A percentile compares a stretch with the other conserved stretches of the same genome.
phyloP scores from a whole-genome alignment of 2,797 vertebrate species.

The Myiotriccus ornatus region DNA sequence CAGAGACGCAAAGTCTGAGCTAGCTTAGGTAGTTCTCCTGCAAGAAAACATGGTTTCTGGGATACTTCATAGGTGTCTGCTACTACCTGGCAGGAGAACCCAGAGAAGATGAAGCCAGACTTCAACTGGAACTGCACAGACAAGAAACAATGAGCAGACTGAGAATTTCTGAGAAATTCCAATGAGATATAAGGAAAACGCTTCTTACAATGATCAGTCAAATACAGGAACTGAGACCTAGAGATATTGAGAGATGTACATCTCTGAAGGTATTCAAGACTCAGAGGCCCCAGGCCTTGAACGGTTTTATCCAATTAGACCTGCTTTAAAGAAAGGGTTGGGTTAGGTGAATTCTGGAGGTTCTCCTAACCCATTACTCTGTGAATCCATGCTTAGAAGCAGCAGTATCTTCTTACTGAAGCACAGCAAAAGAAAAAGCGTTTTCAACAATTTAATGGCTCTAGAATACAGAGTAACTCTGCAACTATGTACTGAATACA shows the following conservation, averaged over 20 bases:
- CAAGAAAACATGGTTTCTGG: not conserved
- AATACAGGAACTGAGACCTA: not conserved
- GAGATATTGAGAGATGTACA: not conserved
- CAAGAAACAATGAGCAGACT: not conserved
- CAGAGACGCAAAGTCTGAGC: not conserved
- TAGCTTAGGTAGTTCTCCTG: accelerated
- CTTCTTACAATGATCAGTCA: not conserved
- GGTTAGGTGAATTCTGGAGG: not conserved
- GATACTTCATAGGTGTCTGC: not conserved
- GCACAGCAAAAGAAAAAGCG: not conserved
- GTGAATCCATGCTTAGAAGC: not conserved
- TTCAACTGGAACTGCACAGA: not conserved
- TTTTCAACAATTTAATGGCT: not conserved
- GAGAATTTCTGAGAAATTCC: not conserved
- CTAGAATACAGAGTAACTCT: not conserved
- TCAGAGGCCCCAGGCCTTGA: not conserved
- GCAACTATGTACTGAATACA: not conserved
- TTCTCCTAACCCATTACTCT: not conserved
- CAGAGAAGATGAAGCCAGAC: not conserved
- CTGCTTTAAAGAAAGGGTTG: not conserved
- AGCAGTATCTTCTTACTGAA: not conserved
- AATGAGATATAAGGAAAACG: not conserved
- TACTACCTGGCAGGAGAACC: not conserved
- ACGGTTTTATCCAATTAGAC: not conserved
- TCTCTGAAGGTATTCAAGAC: not conserved